Conservation (phyloP, 2,113 vertebrate genomes). For the Myodes glareolus region DNA sequence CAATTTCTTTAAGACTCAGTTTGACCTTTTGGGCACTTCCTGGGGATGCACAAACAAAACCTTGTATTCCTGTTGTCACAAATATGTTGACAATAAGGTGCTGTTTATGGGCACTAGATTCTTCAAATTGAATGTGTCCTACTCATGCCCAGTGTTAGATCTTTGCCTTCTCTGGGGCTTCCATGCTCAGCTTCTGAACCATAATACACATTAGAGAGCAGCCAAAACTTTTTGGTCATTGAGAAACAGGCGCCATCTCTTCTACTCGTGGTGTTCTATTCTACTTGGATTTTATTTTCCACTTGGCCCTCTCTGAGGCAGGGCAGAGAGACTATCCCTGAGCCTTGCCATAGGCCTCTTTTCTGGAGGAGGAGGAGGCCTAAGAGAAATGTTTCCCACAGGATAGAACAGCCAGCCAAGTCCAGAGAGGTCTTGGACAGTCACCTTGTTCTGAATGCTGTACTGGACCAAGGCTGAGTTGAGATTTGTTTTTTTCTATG, state of each 20-base stretch:
- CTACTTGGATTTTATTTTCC: neutral
- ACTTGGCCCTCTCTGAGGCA: neutral
- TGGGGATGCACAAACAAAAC: neutral
- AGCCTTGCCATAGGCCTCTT: neutral
- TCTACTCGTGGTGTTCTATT: neutral
- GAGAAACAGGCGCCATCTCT: neutral
- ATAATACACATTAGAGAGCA: neutral
- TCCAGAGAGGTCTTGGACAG: conserved; percentile 20
- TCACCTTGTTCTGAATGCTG: conserved; percentile 2
- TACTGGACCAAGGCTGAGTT: neutral
- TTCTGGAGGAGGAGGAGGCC: neutral
- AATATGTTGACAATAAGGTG: neutral
- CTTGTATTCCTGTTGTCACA: neutral
- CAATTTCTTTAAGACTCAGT: neutral
- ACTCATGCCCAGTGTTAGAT: neutral
- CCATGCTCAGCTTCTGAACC: neutral
- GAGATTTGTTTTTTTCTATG: conserved; percentile 65
- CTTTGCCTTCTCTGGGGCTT: neutral
- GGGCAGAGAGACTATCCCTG: neutral
- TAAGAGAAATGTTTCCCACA: neutral
- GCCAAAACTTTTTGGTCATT: neutral
- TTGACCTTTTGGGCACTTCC: neutral
- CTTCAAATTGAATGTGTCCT: neutral
- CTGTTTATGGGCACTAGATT: neutral
- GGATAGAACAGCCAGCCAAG: neutral